Conservation (phyloP, 2,888 invertebrate species). For the Halictus ligatus region DNA sequence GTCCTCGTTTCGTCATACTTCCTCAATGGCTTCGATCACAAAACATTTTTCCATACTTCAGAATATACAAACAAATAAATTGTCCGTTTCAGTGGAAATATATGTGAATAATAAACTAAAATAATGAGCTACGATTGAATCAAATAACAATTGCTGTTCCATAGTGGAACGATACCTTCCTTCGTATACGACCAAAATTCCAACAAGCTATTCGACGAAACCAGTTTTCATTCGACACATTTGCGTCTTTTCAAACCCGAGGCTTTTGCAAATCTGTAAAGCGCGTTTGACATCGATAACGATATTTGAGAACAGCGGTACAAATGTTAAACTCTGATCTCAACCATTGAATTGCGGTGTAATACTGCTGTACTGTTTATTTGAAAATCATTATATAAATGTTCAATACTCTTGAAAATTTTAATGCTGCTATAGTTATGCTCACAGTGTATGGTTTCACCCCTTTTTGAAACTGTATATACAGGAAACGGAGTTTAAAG, state of each 20-base stretch:
- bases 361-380: background rate
- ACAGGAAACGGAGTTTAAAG: no score
- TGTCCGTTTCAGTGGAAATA: background rate
- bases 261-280: background rate
- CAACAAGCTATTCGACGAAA: background rate
- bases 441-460: no score
- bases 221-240: background rate
- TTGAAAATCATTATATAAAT: no score
- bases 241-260: background rate
- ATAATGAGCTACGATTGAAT: background rate
- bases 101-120: background rate
- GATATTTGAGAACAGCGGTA: background rate
- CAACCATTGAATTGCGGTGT: background rate
- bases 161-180: background rate
- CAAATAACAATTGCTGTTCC: background rate
- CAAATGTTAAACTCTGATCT: background rate
- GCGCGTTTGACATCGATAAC: background rate
- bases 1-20: background rate
- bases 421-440: no score
- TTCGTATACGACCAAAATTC: background rate
- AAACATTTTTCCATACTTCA: background rate
- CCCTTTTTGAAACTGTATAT: no score
- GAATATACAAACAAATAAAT: no score
- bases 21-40: background rate
- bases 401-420: no score